These are phyloP conservation scores for Cebidichthys violaceus DNA, from an alignment of 2,113 vertebrate genomes.

Conservation along the genomic window DNA sequence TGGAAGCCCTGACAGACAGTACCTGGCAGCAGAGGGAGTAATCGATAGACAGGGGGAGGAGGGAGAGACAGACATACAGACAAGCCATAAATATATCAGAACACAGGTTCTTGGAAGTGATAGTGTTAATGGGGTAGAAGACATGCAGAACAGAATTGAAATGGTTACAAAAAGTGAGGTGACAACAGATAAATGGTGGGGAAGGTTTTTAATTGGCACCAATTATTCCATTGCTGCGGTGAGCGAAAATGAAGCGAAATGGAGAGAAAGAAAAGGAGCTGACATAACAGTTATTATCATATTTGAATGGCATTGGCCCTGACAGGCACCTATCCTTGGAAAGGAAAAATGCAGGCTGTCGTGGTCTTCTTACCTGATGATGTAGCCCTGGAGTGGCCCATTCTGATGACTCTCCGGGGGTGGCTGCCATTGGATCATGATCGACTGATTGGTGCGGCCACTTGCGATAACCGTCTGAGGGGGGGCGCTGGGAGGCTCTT, in stretches of 20 bases:
- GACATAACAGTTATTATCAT: slow-evolving; percentile 67
- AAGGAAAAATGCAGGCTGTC: slow-evolving; percentile 41
- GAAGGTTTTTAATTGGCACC: slow-evolving; percentile 71
- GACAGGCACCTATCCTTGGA: slow-evolving; percentile 37
- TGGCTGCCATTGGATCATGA: slow-evolving; percentile 99
- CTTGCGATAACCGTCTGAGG: slow-evolving; percentile 97
- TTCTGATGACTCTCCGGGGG: slow-evolving; percentile 97
- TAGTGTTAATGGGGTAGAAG: neutral
- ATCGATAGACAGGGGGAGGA: slow-evolving; percentile 21
- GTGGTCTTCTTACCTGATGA: slow-evolving; percentile 89
- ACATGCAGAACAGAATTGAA: slow-evolving; percentile 36
- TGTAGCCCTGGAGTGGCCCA: slow-evolving; percentile 93
- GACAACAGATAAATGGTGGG: slow-evolving; percentile 60
- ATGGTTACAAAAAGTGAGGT: slow-evolving; percentile 37
- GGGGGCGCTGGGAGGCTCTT: slow-evolving; percentile 95
- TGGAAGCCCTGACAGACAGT: slow-evolving; percentile 94
- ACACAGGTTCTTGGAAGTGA: neutral
- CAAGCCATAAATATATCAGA: slow-evolving; percentile 34
- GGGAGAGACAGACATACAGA: neutral
- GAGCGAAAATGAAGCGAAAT: slow-evolving; percentile 56
- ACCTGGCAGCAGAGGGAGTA: slow-evolving; percentile 81
- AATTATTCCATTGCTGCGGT: slow-evolving; percentile 61
- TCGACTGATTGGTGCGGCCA: slow-evolving; percentile 98
- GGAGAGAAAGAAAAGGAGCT: slow-evolving; percentile 53
- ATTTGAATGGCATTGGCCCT: slow-evolving; percentile 49